A percentile compares a stretch with the other conserved stretches of the same genome.
These are phyloP conservation scores for Drosophila rellima DNA, from an alignment of 2,888 invertebrate species.

Conservation along the genomic window DNA sequence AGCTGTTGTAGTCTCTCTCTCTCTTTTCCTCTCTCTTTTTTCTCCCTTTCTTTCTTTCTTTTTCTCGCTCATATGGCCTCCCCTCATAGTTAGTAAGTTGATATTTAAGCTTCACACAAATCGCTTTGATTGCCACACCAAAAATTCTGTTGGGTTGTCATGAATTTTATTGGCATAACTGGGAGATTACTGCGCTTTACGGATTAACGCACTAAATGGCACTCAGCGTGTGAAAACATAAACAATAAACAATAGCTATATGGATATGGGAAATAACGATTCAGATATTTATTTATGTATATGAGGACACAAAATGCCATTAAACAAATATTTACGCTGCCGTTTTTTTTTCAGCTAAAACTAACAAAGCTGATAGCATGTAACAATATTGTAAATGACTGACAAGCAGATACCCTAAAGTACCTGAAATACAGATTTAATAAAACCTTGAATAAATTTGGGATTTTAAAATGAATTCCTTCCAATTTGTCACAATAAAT, in stretches of 20 bases:
- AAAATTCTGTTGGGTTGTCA: neutral
- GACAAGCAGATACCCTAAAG: neutral
- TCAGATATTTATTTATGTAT: slow-evolving; percentile 43
- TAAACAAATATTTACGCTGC: slow-evolving; percentile 46
- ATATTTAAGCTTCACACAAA: slow-evolving; percentile 33
- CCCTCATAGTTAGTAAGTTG: slow-evolving; percentile 2
- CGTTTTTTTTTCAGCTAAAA: slow-evolving; percentile 21
- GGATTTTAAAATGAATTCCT: neutral
- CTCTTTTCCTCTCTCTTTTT: neutral
- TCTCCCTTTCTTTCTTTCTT: neutral
- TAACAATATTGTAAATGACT: neutral
- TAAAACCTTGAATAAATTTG: neutral
- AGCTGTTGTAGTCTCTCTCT: neutral
- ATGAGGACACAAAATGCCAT: slow-evolving; percentile 35
- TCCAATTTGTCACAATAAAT: too few relatives aligned
- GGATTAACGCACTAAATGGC: slow-evolving; percentile 56
- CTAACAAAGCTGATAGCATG: slow-evolving; percentile 21
- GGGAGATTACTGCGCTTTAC: slow-evolving; percentile 47
- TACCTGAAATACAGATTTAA: neutral
- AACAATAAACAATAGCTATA: slow-evolving; percentile 32
- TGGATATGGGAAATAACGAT: slow-evolving; percentile 20
- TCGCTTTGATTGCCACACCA: slow-evolving; percentile 23
- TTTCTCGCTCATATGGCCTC: neutral
- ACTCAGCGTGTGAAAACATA: slow-evolving; percentile 36
- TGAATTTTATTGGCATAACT: slow-evolving; percentile 41